Evolutionary conservation across 2,113 vertebrate genomes (phyloP), one percentile per base, ranked within the genome.

Genomic region (Cyprinodon brontotheroides): DNA sequence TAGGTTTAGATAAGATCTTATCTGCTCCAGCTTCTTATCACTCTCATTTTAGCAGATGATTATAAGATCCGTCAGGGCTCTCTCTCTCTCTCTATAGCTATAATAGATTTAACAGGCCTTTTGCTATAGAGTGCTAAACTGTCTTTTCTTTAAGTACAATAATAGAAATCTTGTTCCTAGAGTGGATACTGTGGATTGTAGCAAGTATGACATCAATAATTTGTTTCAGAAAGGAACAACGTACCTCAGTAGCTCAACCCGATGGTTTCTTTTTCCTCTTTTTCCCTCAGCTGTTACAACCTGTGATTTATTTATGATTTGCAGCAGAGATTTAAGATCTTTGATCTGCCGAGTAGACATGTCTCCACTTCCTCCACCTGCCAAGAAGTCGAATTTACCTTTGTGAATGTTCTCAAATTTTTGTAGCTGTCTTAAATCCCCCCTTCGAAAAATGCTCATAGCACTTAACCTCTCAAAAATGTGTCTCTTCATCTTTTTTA

Each of bases 1-100:
- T 76, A 70, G 79, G 76, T 74, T 79, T 66, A 36, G 80, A 89
- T 86, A 84, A 68, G 68, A 86, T 88, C 74, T 80, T 85, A 89
- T 91, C 84, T 45, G 48, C 9, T 47, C 78, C 61, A 20, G 11
- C 78, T 73, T 68, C 65, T 88, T 86, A 87, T 89, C 85, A 11
- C 70, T 65, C 45, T 83, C 76, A 70, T 72, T 86, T 74, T 43
- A 70, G 78, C 74, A 67, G 75, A 87, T 89, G 87, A 70, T 38
- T 68, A 82, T 89, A 75, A 36, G 61, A 61, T 75, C 65, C 77
- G 74, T 68, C 75, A 50, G 57, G 29, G 29, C 74, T 61, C 50
- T 38, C 50, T 72, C 60, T 76, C 64, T 69, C 74, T 77, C 37
- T 68, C 61, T 67, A 70, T 73, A 66, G 43, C 79, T 76, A 37